Conservation (phyloP, 1,140 invertebrate species). For the Argopecten irradians region DNA sequence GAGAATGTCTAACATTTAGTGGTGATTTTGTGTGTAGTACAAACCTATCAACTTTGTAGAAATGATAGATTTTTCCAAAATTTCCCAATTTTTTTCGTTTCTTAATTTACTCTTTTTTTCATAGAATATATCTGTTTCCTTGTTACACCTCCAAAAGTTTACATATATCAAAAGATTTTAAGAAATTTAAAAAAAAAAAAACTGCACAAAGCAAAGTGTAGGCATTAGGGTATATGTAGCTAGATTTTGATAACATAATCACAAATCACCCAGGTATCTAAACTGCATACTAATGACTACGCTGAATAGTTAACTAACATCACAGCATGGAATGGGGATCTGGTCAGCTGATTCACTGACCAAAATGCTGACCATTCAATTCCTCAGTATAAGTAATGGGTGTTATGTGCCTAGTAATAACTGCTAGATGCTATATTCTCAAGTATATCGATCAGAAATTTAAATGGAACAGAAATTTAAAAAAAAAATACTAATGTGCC, state of each 20-base stretch:
- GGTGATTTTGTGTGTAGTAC: constrained; percentile 21
- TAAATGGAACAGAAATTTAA: too few relatives aligned
- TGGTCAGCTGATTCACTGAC: too few relatives aligned
- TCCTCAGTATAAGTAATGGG: too few relatives aligned
- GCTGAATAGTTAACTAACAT: background rate
- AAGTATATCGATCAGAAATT: too few relatives aligned
- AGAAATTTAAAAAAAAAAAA: background rate
- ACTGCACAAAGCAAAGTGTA: background rate
- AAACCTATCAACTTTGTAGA: too few relatives aligned
- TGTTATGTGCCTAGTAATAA: too few relatives aligned
- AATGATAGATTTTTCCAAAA: background rate
- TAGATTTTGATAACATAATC: background rate
- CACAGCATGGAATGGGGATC: background rate
- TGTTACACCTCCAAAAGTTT: background rate
- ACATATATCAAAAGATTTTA: background rate
- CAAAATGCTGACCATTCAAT: too few relatives aligned
- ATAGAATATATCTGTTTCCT: background rate
- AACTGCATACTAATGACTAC: background rate
- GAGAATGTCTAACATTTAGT: background rate
- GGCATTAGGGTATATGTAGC: background rate
- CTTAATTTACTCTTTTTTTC: background rate
- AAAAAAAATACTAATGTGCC: too few relatives aligned
- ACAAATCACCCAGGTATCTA: background rate
- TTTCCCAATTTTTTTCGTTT: background rate
- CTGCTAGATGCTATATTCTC: too few relatives aligned